Base-by-base conservation (phyloP, 2,797 vertebrate species). In the Halcyon chelicuti region DNA sequence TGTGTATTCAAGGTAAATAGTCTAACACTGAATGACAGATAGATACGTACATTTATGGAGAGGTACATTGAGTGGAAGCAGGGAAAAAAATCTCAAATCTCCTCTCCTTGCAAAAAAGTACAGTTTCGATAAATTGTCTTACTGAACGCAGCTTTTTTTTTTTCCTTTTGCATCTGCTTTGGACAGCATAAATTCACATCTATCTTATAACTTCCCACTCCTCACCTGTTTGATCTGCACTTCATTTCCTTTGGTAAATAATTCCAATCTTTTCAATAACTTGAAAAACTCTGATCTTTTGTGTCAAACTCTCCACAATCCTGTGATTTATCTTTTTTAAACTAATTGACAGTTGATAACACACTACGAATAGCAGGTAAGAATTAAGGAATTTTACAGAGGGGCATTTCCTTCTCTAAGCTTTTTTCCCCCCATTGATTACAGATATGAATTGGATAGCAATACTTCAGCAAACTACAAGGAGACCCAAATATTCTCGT, bases 271-370 rank as follows among this genome's bases (percentile, higher is more conserved):
- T 91, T 78, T 62, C 25, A 75, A 28, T 51, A 23, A 19, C 51
- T 79, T 81, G 51, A 86, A 88, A 86, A 86, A 39, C 9, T 75
- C 54, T 70, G 35, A 84, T 25, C 47, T 39, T 51, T 52, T 7
- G 0, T 47, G 72, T n/a, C 71, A 84, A 92, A 84, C 31, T 60
- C 46, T 62, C 73, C 66, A 60, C 39, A 47, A 60, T 22, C 51
- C 25, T 44, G 66, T 49, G 20, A 63, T 80, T 90, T 80, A 70
- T 57, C 39, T 81, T 73, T 78, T 72, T 67, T 60, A 58, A 91
- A 76, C 29, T 82, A 90, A 91, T 14, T 71, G 76, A 79, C 60
- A 94, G 86, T 57, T 93, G 83, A 75, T 62, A 96, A 46, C 2
- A 14, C 14, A 52, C 28, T 79, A 17, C 22, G 42, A 92, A 88